Conservation (phyloP, 2,797 vertebrate species). For the Cirrhinus mrigala region DNA sequence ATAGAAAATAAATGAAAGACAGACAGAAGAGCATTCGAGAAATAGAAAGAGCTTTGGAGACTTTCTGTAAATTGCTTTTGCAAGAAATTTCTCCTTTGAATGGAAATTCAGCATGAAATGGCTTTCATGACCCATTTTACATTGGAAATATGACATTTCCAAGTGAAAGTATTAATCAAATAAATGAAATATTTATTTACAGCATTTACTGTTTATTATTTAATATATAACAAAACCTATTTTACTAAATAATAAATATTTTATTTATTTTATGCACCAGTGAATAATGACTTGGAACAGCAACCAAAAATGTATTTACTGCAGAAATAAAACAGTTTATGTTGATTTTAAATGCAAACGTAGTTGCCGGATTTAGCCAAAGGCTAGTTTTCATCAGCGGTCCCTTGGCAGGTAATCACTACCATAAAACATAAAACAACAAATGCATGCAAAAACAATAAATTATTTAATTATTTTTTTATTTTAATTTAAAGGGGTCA, state of each 20-base stretch:
- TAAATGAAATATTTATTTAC: not conserved
- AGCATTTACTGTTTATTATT: not conserved
- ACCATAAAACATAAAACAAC: not conserved
- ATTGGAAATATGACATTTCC: not conserved
- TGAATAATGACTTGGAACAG: too few relatives aligned
- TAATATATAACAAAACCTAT: not conserved
- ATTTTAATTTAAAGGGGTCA: too few relatives aligned
- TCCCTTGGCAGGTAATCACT: not conserved
- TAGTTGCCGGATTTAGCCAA: not conserved
- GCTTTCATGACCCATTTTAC: constrained; percentile 5
- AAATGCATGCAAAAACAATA: not conserved
- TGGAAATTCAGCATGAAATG: not conserved
- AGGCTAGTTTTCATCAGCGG: not conserved
- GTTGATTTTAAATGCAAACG: too few relatives aligned
- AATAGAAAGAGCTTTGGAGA: not conserved
- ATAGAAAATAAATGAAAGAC: not conserved
- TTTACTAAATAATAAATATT: too few relatives aligned
- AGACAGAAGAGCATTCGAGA: not conserved
- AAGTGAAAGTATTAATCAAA: not conserved
- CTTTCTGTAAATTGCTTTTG: not conserved
- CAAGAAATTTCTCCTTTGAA: not conserved
- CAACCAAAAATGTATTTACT: too few relatives aligned
- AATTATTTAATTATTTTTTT: too few relatives aligned
- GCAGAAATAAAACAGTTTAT: too few relatives aligned
- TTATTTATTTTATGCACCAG: too few relatives aligned